Evolutionary conservation across 2,888 invertebrate genomes (phyloP).

Genomic region (Nyleta sp.): DNA sequence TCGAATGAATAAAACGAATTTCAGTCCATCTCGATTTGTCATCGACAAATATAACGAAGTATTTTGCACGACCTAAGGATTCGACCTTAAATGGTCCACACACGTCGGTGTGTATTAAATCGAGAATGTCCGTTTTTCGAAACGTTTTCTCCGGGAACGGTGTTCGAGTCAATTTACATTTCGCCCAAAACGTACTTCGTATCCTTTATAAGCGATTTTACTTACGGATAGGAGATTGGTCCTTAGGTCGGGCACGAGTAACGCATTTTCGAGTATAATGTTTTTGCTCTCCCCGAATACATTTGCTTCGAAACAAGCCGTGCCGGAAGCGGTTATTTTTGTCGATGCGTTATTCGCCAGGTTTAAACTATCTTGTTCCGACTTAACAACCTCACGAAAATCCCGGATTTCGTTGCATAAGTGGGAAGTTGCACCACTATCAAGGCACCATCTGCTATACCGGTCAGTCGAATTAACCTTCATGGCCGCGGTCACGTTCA

Average conservation of each 20-base stretch:
- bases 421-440: background rate
- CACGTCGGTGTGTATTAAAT: constrained; percentile 3
- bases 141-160: constrained; percentile 12
- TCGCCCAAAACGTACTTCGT: background rate
- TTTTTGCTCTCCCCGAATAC: background rate
- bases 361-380: background rate
- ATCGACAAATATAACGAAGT: constrained; percentile 69
- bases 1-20: constrained; percentile 62
- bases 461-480: no score
- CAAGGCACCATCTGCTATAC: background rate
- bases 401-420: background rate
- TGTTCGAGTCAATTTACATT: constrained; percentile 18
- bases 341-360: background rate
- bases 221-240: background rate
- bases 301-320: constrained; percentile 1
- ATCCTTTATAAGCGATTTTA: background rate
- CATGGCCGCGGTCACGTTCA: background rate
- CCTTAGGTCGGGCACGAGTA: background rate
- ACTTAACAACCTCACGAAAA: background rate
- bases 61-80: constrained; percentile 29
- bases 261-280: background rate
- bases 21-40: constrained; percentile 66
- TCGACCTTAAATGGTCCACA: background rate
- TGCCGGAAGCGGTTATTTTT: background rate
- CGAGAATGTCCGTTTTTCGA: background rate